phyloP scores from a whole-genome alignment of 2,888 invertebrate genomes.

The Phrixothrix hirtus region DNA sequence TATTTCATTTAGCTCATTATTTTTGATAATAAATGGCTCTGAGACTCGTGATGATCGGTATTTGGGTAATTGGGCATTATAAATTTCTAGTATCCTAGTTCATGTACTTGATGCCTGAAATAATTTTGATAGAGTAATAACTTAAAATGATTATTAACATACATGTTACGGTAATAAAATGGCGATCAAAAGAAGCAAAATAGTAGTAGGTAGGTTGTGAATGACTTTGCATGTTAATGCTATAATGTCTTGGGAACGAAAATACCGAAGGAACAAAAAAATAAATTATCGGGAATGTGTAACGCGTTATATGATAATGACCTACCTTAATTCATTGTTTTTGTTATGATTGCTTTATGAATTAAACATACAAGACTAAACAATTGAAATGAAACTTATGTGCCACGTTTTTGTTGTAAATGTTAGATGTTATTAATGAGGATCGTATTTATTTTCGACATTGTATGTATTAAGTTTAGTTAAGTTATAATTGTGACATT shows the following conservation, averaged over 20 bases:
- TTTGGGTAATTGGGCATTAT: slow-evolving; percentile 35
- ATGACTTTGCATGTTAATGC: too few relatives aligned
- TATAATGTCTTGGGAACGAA: too few relatives aligned
- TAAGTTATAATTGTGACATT: slow-evolving; percentile 39
- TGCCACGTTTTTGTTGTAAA: slow-evolving; percentile 40
- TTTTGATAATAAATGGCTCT: slow-evolving; percentile 20
- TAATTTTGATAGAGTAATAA: too few relatives aligned
- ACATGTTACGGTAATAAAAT: too few relatives aligned
- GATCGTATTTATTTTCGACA: slow-evolving; percentile 39
- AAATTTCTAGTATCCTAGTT: too few relatives aligned
- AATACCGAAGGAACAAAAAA: too few relatives aligned
- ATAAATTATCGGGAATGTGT: neutral
- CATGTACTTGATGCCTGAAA: too few relatives aligned
- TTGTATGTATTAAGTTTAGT: slow-evolving; percentile 40
- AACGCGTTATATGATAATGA: slow-evolving; percentile 1
- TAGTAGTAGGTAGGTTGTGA: too few relatives aligned
- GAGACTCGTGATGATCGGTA: slow-evolving; percentile 19
- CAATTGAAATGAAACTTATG: slow-evolving; percentile 28
- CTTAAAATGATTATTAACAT: too few relatives aligned
- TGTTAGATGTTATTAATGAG: slow-evolving; percentile 37
- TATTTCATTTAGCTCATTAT: slow-evolving; percentile 30
- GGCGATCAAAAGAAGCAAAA: too few relatives aligned
- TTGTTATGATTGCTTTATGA: slow-evolving; percentile 36
- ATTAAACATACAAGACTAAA: slow-evolving; percentile 19
- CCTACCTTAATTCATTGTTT: slow-evolving; percentile 1